Evolutionary conservation across 2,888 invertebrate species (phyloP).

Genomic region (Nomada fabriciana): DNA sequence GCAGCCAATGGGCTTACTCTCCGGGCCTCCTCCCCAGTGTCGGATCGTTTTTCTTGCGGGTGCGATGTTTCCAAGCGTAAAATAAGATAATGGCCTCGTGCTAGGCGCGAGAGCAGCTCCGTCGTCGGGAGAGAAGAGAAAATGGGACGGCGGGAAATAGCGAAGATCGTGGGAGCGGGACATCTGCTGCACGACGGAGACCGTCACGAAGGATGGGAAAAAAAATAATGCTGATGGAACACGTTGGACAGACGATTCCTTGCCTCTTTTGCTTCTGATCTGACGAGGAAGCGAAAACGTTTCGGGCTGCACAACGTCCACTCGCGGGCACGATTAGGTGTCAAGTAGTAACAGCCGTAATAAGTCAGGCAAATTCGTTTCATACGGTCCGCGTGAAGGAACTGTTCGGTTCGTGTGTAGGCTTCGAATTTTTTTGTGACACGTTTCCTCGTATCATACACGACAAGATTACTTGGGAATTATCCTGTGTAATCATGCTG

Average conservation of each 20-base stretch:
- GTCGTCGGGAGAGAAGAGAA: conserved; percentile 68
- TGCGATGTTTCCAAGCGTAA: conserved; percentile 83
- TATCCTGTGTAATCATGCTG: too few relatives aligned
- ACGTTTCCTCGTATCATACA: too few relatives aligned
- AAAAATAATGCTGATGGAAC: conserved; percentile 56
- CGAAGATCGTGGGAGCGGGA: conserved; percentile 79
- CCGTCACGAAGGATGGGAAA: conserved; percentile 35
- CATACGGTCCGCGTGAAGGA: too few relatives aligned
- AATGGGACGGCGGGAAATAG: conserved; percentile 72
- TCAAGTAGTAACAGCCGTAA: conserved; percentile 54
- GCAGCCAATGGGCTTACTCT: conserved; percentile 62
- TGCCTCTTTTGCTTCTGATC: neutral
- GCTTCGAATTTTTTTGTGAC: too few relatives aligned
- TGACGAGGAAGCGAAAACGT: conserved; percentile 21
- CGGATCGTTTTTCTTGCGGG: conserved; percentile 82
- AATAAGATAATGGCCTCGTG: conserved; percentile 83
- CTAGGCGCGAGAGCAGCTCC: conserved; percentile 77
- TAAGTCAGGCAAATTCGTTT: conserved; percentile 37
- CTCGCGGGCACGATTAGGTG: conserved; percentile 43
- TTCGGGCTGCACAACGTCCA: conserved; percentile 46
- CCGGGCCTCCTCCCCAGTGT: conserved; percentile 46
- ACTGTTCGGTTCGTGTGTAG: too few relatives aligned
- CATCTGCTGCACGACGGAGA: conserved; percentile 73
- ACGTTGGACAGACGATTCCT: conserved; percentile 2
- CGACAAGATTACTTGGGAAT: too few relatives aligned